Percentiles rank a stretch among this genome's conserved stretches.
These are phyloP conservation scores for Morpho achilles DNA, from an alignment of 2,888 invertebrate species.

Conservation along the genomic window DNA sequence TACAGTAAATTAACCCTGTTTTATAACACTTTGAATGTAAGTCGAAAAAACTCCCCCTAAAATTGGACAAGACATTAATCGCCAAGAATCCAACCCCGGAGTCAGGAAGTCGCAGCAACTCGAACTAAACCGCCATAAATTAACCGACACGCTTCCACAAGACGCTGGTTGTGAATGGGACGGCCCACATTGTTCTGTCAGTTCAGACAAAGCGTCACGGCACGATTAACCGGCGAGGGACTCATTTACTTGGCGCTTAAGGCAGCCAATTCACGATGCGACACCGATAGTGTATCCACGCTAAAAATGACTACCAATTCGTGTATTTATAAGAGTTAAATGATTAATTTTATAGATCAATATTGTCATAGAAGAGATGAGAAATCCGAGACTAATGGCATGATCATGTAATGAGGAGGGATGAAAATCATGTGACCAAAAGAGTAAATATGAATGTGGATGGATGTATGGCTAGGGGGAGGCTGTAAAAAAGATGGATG, in stretches of 20 bases:
- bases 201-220: constrained; percentile 57
- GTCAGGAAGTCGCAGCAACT: constrained; percentile 27
- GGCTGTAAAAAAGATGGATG: too few relatives aligned
- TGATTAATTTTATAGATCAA: too few relatives aligned
- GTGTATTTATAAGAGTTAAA: too few relatives aligned
- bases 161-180: constrained; percentile 49
- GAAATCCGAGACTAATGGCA: too few relatives aligned
- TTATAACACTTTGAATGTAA: too few relatives aligned
- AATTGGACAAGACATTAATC: constrained; percentile 23
- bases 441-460: too few relatives aligned
- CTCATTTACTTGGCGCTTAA: constrained; percentile 18
- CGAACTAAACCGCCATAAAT: constrained; percentile 44
- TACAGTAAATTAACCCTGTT: too few relatives aligned
- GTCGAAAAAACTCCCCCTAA: neutral
- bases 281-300: neutral
- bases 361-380: too few relatives aligned
- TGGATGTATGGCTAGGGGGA: too few relatives aligned
- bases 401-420: too few relatives aligned
- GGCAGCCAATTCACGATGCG: constrained; percentile 3
- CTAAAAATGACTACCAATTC: too few relatives aligned
- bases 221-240: constrained; percentile 50
- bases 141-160: constrained; percentile 40
- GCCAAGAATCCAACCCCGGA: constrained; percentile 21
- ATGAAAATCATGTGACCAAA: too few relatives aligned
- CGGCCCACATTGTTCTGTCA: constrained; percentile 60